Base-by-base conservation (phyloP, 1,140 invertebrate genomes). In the Portunus trituberculatus region DNA sequence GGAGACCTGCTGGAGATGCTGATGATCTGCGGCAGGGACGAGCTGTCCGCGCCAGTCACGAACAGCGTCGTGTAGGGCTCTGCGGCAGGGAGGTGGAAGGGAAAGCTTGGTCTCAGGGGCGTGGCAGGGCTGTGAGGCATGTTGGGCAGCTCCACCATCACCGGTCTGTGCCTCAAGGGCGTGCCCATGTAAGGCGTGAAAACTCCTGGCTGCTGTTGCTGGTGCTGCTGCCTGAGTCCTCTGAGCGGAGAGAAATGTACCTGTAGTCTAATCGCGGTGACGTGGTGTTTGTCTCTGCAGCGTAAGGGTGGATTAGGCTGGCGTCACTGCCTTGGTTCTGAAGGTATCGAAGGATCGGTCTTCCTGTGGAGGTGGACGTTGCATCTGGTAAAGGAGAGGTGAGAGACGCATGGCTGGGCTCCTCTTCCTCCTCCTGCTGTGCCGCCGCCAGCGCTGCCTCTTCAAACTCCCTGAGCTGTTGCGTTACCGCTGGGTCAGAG, bases 401-500 rank as follows among this genome's bases (percentile, higher is more conserved):
- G 25, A 76, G 67, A 7, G 25, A 25, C 20, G 20, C 12, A 2
- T 76, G 67, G n/a, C 67, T 76, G 6, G 4, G 10, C n/a, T n/a
- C 67, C 20, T 76, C 67, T n/a, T 2, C 67, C 3, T 76, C 59
- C 7, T 82, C 20, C 45, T 82, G 6, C 12, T 87, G 76, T 46
- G 46, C 84, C 29, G 90, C 84, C 48, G 48, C 31, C 12, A 93
- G 76, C n/a, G 90, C 91, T n/a, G 92, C 89, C 45, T 93, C 76
- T 32, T 96, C 94, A 82, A 95, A 95, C 29, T 95, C 82, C 16
- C 89, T 82, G 0, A 96, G 93, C 32, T 96, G 92, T 29, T 96
- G 90, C 28, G 92, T 92, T 0, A 96, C 76, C 16, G 89, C 92
- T 8, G 96, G 96, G 29, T 96, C 93, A 39, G 96, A 94, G 20